Conservation (phyloP, 2,113 vertebrate genomes). For the Acrocephalus kingi region DNA sequence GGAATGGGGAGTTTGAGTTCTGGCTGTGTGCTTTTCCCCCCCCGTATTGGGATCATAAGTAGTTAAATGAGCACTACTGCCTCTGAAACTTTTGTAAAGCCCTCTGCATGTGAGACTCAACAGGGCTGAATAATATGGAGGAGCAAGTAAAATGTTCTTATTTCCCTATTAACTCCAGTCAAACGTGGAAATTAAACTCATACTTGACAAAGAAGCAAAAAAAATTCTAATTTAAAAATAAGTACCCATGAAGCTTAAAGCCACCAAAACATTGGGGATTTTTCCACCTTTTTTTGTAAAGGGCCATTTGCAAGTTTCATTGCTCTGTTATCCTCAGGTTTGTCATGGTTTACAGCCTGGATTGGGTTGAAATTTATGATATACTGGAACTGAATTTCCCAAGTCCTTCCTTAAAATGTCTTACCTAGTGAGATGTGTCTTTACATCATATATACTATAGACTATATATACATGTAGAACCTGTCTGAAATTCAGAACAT, state of each 20-base stretch:
- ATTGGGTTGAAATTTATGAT: neutral
- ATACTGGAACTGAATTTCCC: neutral
- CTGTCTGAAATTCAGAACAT: neutral
- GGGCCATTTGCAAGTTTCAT: neutral
- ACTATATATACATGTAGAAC: neutral
- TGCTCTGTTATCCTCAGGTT: neutral
- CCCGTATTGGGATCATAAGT: neutral
- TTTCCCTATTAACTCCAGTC: neutral
- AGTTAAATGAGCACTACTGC: neutral
- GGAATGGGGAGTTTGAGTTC: neutral
- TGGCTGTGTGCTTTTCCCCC: neutral
- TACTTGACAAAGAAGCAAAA: neutral
- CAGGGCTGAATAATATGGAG: neutral
- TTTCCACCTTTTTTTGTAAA: neutral
- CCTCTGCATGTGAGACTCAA: neutral
- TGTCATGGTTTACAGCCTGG: neutral
- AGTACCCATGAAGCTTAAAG: neutral
- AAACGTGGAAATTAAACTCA: neutral
- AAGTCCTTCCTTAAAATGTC: neutral
- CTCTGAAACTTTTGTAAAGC: neutral
- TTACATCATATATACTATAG: neutral
- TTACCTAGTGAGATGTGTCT: neutral
- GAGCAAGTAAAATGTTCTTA: neutral
- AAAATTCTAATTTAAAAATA: neutral
- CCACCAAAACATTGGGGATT: fast-evolving